Evolutionary conservation across 2,888 invertebrate species (phyloP).

Genomic region (Ophraella communa): DNA sequence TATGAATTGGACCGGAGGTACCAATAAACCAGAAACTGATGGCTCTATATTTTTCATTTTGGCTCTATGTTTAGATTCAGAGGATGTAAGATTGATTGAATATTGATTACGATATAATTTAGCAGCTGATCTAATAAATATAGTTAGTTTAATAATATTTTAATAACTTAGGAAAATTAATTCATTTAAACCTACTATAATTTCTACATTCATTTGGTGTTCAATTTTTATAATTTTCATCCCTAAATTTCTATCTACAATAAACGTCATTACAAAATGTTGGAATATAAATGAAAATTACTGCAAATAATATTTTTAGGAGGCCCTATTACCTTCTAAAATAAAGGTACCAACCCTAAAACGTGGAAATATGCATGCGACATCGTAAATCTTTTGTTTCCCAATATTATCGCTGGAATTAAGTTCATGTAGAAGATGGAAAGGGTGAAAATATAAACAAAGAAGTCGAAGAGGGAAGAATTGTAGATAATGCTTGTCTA

Average conservation of each 20-base stretch:
- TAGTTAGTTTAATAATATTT: too few species aligned
- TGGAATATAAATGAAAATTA: background rate
- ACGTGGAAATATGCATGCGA: background rate
- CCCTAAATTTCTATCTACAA: too few species aligned
- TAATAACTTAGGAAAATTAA: too few species aligned
- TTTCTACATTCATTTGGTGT: too few species aligned
- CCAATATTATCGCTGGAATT: background rate
- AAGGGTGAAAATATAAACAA: background rate
- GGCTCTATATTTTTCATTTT: too few species aligned
- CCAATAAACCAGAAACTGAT: slow-evolving; percentile 19
- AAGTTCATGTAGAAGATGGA: background rate
- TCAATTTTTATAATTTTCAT: too few species aligned
- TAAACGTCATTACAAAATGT: too few species aligned
- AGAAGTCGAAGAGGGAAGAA: background rate
- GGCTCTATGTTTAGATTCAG: background rate
- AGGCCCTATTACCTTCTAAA: background rate
- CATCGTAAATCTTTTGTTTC: background rate
- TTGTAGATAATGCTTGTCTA: background rate
- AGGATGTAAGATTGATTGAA: background rate
- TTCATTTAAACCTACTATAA: too few species aligned
- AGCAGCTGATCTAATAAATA: too few species aligned
- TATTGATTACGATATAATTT: too few species aligned
- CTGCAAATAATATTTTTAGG: background rate
- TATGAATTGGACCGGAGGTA: too few species aligned
- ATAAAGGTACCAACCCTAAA: background rate